Evolutionary conservation across 2,113 vertebrate genomes (phyloP).

Genomic region (Abramis brama): DNA sequence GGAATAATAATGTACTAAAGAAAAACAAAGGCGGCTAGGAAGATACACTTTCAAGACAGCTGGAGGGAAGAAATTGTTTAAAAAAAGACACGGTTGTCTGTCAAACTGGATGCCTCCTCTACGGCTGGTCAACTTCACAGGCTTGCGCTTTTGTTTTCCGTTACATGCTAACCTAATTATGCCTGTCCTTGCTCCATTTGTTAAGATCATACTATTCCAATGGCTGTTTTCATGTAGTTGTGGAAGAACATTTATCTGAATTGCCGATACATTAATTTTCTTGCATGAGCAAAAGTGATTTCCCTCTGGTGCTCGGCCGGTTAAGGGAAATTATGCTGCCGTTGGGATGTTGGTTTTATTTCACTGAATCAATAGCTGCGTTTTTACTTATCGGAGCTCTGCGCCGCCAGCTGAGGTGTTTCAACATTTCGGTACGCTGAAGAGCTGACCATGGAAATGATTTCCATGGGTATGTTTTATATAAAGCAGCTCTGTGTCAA

Average conservation of each 20-base stretch:
- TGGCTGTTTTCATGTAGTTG: slow-evolving; percentile 31
- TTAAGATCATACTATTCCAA: slow-evolving; percentile 12
- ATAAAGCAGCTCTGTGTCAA: slow-evolving; percentile 64
- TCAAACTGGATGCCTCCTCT: background rate
- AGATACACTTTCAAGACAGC: background rate
- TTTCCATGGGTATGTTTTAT: slow-evolving; percentile 56
- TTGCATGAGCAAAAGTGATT: slow-evolving; percentile 5
- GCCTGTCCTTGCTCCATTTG: slow-evolving; percentile 40
- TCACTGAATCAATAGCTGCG: slow-evolving; percentile 30
- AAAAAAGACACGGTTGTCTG: background rate
- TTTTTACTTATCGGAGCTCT: slow-evolving; percentile 26
- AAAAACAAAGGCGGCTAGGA: background rate
- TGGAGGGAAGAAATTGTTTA: background rate
- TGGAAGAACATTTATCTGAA: slow-evolving; percentile 15
- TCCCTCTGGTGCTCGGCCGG: slow-evolving; percentile 20
- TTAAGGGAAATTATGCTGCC: slow-evolving; percentile 6
- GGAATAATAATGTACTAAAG: background rate
- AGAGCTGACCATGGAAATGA: slow-evolving; percentile 34
- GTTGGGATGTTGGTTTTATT: slow-evolving; percentile 36
- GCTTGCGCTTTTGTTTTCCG: slow-evolving; percentile 55
- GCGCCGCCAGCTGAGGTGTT: slow-evolving; percentile 24
- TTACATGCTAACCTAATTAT: slow-evolving; percentile 62
- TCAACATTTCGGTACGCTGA: slow-evolving; percentile 44
- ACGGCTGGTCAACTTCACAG: slow-evolving; percentile 28
- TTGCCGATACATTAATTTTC: slow-evolving; percentile 22